A percentile compares a stretch with the other conserved stretches of the same genome.
Evolutionary conservation across 2,113 vertebrate genomes (phyloP).

Genomic region (Monopterus albus): DNA sequence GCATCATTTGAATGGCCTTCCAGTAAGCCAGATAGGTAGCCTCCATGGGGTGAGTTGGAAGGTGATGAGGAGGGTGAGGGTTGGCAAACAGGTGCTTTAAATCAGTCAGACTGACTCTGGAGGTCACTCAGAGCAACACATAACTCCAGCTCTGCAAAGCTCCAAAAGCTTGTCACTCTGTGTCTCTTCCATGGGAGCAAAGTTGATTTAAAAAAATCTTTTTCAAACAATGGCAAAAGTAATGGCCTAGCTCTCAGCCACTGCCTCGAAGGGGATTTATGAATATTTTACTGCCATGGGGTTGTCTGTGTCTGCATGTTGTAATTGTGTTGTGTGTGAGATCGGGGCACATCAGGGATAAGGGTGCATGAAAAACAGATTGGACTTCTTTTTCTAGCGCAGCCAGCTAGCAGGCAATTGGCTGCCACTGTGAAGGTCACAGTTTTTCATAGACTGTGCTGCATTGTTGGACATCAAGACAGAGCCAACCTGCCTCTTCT

Average conservation of each 20-base stretch:
- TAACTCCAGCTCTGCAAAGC: constrained; percentile 37
- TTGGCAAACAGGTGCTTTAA: constrained; percentile 29
- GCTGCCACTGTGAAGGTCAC: constrained; percentile 56
- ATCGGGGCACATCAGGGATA: constrained; percentile 21
- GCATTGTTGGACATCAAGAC: constrained; percentile 11
- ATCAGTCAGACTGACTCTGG: constrained; percentile 66
- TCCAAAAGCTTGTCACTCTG: constrained; percentile 28
- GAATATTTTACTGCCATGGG: constrained; percentile 49
- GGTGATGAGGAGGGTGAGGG: constrained; percentile 55
- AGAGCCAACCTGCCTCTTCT: neutral
- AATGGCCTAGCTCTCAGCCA: constrained; percentile 28
- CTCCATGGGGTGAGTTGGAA: constrained; percentile 40
- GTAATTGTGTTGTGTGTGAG: constrained; percentile 19
- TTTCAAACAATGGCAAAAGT: constrained; percentile 40
- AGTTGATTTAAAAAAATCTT: constrained; percentile 5
- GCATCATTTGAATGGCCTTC: constrained; percentile 43
- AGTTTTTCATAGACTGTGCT: constrained; percentile 15
- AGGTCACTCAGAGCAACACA: constrained; percentile 50
- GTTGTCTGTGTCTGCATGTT: constrained; percentile 19
- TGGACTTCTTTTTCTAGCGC: constrained; percentile 20
- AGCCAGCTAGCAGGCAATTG: constrained; percentile 21
- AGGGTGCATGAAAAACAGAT: constrained; percentile 47
- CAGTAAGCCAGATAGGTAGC: constrained; percentile 35
- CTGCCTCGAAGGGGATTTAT: constrained; percentile 54
- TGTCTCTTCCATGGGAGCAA: constrained; percentile 11